phyloP scores from a whole-genome alignment of 2,113 vertebrate species.

The Chauna torquata region DNA sequence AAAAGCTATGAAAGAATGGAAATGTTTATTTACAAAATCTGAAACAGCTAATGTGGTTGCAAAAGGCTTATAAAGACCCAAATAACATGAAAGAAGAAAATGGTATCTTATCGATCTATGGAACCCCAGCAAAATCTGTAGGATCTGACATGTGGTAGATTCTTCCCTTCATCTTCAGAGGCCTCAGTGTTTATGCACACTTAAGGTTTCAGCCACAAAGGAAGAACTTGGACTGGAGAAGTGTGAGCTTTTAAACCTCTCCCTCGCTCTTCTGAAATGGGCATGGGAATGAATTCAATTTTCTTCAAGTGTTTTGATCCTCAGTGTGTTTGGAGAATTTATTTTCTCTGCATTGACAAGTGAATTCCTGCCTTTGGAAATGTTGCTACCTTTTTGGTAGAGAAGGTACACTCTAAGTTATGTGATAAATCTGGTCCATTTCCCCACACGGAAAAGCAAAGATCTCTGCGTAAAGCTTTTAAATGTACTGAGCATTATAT shows the following conservation, averaged over 20 bases:
- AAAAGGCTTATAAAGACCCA: background rate
- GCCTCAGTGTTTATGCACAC: accelerated
- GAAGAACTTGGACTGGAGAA: background rate
- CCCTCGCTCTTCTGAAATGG: background rate
- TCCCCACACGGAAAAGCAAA: background rate
- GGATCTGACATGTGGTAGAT: background rate
- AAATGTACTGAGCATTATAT: background rate
- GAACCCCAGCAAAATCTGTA: background rate
- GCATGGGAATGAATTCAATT: accelerated
- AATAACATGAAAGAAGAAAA: background rate
- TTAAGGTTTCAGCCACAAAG: background rate
- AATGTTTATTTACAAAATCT: background rate
- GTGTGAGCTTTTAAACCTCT: background rate
- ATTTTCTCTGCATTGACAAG: background rate
- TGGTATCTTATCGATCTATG: background rate
- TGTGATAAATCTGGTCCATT: background rate
- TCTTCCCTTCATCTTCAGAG: background rate
- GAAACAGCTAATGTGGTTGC: background rate
- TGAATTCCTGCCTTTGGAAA: background rate
- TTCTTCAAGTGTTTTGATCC: background rate
- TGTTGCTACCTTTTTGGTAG: background rate
- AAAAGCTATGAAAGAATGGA: background rate
- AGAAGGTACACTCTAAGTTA: background rate
- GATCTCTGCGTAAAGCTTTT: background rate
- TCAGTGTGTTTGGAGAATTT: background rate